Conservation (phyloP, 2,797 vertebrate species). For the Peromyscus aztecus region DNA sequence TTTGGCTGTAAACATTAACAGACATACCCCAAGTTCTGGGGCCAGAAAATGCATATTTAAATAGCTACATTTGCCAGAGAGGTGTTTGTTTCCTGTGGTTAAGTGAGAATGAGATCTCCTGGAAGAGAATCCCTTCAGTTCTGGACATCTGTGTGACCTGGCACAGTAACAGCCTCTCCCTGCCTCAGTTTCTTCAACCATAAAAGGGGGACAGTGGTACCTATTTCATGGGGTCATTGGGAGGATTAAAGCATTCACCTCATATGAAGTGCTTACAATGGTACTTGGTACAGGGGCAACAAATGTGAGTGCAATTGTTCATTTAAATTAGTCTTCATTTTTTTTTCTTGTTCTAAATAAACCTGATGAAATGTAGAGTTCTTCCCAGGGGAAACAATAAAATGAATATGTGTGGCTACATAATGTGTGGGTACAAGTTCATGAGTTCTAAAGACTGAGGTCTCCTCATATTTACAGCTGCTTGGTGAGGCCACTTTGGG, state of each 20-base stretch:
- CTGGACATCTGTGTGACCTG: not conserved
- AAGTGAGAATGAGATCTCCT: too few species aligned
- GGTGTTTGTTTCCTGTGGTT: not conserved
- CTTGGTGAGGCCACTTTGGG: not conserved
- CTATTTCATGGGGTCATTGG: not conserved
- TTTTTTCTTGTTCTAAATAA: conserved; percentile 55
- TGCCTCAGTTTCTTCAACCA: conserved; percentile 20
- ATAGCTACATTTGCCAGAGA: not conserved
- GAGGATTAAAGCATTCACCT: not conserved
- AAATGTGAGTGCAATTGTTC: not conserved
- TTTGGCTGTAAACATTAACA: not conserved
- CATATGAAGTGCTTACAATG: not conserved
- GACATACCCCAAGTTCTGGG: not conserved
- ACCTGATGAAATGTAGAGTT: conserved; percentile 23
- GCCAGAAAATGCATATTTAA: not conserved
- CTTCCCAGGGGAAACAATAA: not conserved
- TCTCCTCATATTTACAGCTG: not conserved
- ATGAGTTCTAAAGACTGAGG: not conserved
- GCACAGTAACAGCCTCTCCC: not conserved
- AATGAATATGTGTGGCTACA: not conserved
- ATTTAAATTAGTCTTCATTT: not conserved
- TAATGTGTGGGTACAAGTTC: not conserved
- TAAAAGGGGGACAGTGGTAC: not conserved
- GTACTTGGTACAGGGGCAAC: conserved; percentile 34
- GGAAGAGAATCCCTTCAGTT: not conserved